Evolutionary conservation across 1,140 invertebrate species (phyloP), one percentile per base, ranked within the genome.

Genomic region (Sinella curviseta): DNA sequence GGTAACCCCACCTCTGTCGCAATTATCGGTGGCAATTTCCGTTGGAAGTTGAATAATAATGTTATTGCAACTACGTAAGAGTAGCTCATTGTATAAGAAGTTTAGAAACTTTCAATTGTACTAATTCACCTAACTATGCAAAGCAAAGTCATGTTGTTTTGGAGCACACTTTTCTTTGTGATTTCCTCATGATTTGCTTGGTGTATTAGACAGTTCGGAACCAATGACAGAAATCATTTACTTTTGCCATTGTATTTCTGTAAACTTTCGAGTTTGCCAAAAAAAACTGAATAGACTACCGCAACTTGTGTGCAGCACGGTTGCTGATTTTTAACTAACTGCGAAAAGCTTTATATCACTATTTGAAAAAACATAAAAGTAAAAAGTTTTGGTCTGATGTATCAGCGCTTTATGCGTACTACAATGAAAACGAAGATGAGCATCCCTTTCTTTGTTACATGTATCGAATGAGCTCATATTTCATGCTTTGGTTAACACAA

Each of bases 381-480:
- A 26, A 14, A 24, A 24, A n/a, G n/a, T n/a, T n/a, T n/a, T n/a
- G n/a, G n/a, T n/a, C n/a, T n/a, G n/a, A n/a, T n/a, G n/a, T n/a
- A n/a, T n/a, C n/a, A 17, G 65, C 31, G 65, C n/a, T n/a, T n/a
- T 70, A 31, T 12, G 65, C 1, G 65, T 33, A 24, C 12, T 70
- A 31, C 4, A 8, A 60, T 8, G 12, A 14, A 48, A 48, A 60
- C 14, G 57, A 70, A 70, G 65, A 70, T 70, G 65, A 26, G 14
- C n/a, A 33, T 70, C 8, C 65, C 26, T 70, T 2, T 14, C 30
- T 8, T 31, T 1, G 28, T 17, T 24, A 70, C 31, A 24, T n/a
- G 8, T n/a, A 70, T 70, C 65, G 14, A 70, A 70, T 33, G 30
- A 70, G 65, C 65, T 24, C 24, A 70, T 70, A 70, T 70, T 70